phyloP scores from a whole-genome alignment of 2,888 invertebrate species.

The Capitulum mitella region DNA sequence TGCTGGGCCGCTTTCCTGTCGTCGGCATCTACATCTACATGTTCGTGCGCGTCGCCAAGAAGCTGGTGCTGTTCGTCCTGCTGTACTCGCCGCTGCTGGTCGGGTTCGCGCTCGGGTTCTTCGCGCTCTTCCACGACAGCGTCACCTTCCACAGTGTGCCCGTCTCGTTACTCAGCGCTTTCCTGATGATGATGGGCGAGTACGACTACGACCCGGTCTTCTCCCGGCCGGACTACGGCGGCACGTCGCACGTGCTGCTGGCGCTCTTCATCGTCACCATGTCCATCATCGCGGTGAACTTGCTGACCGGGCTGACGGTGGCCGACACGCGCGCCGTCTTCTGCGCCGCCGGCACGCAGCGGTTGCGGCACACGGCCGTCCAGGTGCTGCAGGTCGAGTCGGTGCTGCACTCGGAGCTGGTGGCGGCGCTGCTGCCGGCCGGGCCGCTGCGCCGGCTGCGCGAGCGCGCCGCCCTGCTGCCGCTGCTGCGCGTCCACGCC shows the following conservation, averaged over 20 bases:
- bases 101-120: constrained; percentile 52
- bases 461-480: not conserved
- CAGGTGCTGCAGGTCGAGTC: constrained; percentile 11
- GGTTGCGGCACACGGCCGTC: constrained; percentile 43
- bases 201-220: constrained; percentile 50
- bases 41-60: constrained; percentile 54
- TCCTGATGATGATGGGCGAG: constrained; percentile 56
- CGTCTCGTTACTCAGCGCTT: constrained; percentile 51
- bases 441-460: not conserved
- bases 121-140: constrained; percentile 51
- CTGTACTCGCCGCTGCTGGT: constrained; percentile 48
- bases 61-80: constrained; percentile 50
- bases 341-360: constrained; percentile 50
- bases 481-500: not conserved
- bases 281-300: constrained; percentile 54
- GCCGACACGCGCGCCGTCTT: constrained; percentile 54
- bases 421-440: not conserved
- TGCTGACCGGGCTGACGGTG: constrained; percentile 54
- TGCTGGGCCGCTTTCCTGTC: constrained; percentile 51
- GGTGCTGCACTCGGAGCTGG: not conserved
- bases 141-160: constrained; percentile 51
- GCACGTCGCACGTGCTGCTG: constrained; percentile 48
- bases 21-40: constrained; percentile 55
- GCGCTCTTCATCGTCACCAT: constrained; percentile 51
- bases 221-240: constrained; percentile 39